Conservation (phyloP, 2,113 vertebrate genomes). For the Chiloscyllium plagiosum region DNA sequence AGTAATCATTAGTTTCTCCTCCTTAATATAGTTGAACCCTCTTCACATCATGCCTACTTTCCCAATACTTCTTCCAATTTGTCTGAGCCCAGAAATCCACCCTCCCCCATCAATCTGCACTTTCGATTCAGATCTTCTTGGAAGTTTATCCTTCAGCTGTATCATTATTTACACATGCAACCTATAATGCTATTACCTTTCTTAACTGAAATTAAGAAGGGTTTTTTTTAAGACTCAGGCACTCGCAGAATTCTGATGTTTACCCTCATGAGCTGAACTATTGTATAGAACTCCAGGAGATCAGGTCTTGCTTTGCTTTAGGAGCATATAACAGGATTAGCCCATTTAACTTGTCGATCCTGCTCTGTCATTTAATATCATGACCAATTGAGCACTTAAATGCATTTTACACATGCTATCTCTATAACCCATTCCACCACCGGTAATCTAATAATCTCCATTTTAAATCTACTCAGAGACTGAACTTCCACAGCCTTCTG, state of each 20-base stretch:
- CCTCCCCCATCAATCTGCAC: background rate
- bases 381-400: no score
- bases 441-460: no score
- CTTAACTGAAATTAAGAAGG: background rate
- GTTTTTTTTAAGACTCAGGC: background rate
- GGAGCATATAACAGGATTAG: no score
- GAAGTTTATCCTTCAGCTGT: background rate
- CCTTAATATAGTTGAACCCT: background rate
- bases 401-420: no score
- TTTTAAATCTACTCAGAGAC: no score
- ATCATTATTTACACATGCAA: background rate
- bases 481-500: no score
- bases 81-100: background rate
- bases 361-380: no score
- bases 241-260: background rate
- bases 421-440: no score
- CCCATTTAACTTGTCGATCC: no score
- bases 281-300: background rate
- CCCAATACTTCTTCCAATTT: background rate
- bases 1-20: background rate
- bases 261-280: background rate
- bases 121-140: background rate
- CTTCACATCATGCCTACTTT: background rate
- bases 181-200: background rate
- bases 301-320: background rate